phyloP scores from a whole-genome alignment of 2,797 vertebrate genomes.

The Lepus oiostolus region DNA sequence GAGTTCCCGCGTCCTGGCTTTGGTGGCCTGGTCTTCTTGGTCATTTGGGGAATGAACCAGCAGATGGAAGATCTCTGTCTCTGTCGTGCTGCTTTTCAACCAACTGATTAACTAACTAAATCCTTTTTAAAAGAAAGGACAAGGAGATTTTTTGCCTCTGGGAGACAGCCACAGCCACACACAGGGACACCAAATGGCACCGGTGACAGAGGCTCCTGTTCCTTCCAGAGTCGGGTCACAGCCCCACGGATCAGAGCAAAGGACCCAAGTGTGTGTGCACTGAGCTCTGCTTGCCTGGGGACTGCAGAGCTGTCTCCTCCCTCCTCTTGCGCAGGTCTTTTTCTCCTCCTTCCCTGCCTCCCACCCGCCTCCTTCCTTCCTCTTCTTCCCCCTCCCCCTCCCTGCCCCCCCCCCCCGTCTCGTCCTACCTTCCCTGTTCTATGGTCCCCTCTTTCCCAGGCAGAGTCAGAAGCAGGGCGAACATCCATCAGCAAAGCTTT shows the following conservation, averaged over 20 bases:
- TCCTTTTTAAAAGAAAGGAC: too few species aligned
- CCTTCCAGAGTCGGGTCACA: background rate
- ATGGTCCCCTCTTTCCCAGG: background rate
- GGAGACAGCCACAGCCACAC: background rate
- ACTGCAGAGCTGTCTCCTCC: background rate
- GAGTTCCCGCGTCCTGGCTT: too few species aligned
- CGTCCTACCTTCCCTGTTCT: background rate
- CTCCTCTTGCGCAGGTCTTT: rapidly evolving
- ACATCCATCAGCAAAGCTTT: conserved; percentile 86
- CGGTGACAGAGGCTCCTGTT: background rate
- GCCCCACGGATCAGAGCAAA: background rate
- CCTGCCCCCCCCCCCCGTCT: background rate
- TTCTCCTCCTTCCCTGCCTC: background rate
- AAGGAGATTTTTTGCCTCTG: background rate
- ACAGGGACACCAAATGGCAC: background rate
- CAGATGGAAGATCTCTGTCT: too few species aligned
- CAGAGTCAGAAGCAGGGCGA: conserved; percentile 78
- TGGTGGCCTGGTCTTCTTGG: too few species aligned
- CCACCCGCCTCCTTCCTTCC: background rate
- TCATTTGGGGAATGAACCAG: too few species aligned
- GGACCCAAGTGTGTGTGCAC: rapidly evolving
- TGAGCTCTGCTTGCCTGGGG: too few species aligned
- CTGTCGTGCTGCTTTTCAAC: too few species aligned
- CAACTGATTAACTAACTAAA: too few species aligned
- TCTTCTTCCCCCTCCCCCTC: background rate